Base-by-base conservation (phyloP, 2,888 invertebrate genomes). In the Lasioglossum vierecki region DNA sequence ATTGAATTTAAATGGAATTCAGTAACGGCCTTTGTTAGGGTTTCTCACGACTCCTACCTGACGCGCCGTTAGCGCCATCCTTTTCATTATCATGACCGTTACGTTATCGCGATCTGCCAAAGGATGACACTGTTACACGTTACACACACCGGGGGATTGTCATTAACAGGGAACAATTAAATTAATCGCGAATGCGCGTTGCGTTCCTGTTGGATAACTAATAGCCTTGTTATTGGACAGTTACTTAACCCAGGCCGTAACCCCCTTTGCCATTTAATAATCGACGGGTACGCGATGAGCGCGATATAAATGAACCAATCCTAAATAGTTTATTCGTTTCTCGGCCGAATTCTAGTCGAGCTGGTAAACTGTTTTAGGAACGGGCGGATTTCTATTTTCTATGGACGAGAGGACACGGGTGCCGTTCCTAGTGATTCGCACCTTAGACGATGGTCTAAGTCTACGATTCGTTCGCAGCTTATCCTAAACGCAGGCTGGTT, bases 51-150 rank as follows among this genome's bases (percentile, higher is more conserved):
- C 22, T 39, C 22, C n/a, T 63, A 63, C 68, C 39, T 39, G 68
- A n/a, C 30, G 74, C 73, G 68, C 66, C 76, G 76, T 86, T 80
- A 86, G 39, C 81, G 71, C 35, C 57, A 11, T 44, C 49, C 60
- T 86, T 79, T 76, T 73, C 81, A 86, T 87, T 87, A 87, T 81
- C 86, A 84, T 86, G 80, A 86, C 78, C 81, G 84, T 86, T 84
- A 87, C 44, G 60, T 76, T 81, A 79, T 77, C 71, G 68, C 72
- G 75, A 75, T 81, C 71, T 74, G 39, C 30, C 22, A 53, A 77
- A 63, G 57, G 46, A 57, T 22, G 44, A 75, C 35, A 77, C 35
- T 79, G 74, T 84, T 79, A 26, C 44, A 80, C 68, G 44, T 49
- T 76, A 53, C 22, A 53, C 53, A 3, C 53, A n/a, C 22, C 22